Percentiles rank a stretch among this genome's conserved stretches.
Evolutionary conservation across 2,888 invertebrate genomes (phyloP).

Genomic region (Silvanus unidentatus): DNA sequence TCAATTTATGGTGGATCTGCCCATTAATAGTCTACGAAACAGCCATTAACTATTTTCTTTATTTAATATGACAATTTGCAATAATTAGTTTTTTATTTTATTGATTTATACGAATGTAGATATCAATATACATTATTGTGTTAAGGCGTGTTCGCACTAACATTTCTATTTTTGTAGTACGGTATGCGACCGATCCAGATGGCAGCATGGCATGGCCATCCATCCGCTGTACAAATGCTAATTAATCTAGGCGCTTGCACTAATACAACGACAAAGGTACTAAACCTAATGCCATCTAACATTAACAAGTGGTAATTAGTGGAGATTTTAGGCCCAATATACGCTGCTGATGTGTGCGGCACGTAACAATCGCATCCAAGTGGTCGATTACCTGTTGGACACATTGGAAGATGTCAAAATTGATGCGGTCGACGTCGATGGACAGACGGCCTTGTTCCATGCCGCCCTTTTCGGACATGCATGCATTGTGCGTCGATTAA

Average conservation of each 20-base stretch:
- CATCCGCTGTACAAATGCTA: constrained; percentile 62
- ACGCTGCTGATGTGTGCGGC: constrained; percentile 72
- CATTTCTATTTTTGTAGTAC: constrained; percentile 56
- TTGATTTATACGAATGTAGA: too few species aligned
- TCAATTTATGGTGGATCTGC: too few species aligned
- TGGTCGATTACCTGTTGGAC: constrained; percentile 60
- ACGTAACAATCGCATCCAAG: constrained; percentile 61
- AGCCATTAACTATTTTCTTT: too few species aligned
- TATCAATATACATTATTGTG: too few species aligned
- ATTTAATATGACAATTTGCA: too few species aligned
- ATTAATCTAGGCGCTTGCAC: constrained; percentile 65
- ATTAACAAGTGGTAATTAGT: too few species aligned
- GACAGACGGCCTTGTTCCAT: constrained; percentile 69
- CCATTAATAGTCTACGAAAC: too few species aligned
- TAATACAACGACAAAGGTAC: constrained; percentile 67
- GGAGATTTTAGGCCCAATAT: constrained; percentile 66
- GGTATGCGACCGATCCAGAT: constrained; percentile 61
- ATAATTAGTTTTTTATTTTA: too few species aligned
- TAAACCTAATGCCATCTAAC: too few species aligned
- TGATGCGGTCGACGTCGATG: constrained; percentile 60
- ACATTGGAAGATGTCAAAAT: constrained; percentile 54
- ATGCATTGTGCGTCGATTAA: constrained; percentile 57
- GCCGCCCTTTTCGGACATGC: constrained; percentile 70
- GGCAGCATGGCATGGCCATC: constrained; percentile 70
- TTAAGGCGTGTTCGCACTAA: not conserved